Evolutionary conservation across 2,797 vertebrate species (phyloP).

Genomic region (Hozukius guyotensis): DNA sequence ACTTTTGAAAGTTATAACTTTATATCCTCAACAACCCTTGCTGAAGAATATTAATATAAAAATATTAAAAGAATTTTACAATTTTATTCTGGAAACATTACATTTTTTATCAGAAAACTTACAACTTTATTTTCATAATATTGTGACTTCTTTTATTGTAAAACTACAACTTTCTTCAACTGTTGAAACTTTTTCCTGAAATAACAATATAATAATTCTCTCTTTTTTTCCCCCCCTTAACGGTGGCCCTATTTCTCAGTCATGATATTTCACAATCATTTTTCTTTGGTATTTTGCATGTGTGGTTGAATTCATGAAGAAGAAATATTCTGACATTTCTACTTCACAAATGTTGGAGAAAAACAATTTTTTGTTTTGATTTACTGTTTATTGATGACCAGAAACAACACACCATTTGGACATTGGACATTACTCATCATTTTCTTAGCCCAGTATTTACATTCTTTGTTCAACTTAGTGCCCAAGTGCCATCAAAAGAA

Average conservation of each 20-base stretch:
- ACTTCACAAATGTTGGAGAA: background rate
- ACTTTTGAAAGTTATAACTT: background rate
- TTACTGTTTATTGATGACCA: background rate
- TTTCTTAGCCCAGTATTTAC: slow-evolving; percentile 48
- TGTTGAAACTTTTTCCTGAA: background rate
- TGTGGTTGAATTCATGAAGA: slow-evolving; percentile 8
- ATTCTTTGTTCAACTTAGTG: slow-evolving; percentile 30
- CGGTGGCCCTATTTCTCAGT: background rate
- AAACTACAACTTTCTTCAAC: background rate
- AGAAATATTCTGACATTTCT: background rate
- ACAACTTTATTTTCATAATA: background rate
- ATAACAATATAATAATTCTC: background rate
- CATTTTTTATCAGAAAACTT: background rate
- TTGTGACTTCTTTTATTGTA: background rate
- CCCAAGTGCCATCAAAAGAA: slow-evolving; percentile 54
- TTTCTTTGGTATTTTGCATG: slow-evolving; percentile 3
- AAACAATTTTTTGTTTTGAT: background rate
- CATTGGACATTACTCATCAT: background rate
- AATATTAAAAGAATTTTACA: background rate
- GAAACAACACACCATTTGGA: background rate
- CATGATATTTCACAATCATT: background rate
- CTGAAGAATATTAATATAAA: background rate
- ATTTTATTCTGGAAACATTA: background rate
- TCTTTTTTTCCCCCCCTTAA: background rate
- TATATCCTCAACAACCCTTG: background rate